These are phyloP conservation scores for Drosophila borborema DNA, from an alignment of 2,888 invertebrate species.

Conservation along the genomic window DNA sequence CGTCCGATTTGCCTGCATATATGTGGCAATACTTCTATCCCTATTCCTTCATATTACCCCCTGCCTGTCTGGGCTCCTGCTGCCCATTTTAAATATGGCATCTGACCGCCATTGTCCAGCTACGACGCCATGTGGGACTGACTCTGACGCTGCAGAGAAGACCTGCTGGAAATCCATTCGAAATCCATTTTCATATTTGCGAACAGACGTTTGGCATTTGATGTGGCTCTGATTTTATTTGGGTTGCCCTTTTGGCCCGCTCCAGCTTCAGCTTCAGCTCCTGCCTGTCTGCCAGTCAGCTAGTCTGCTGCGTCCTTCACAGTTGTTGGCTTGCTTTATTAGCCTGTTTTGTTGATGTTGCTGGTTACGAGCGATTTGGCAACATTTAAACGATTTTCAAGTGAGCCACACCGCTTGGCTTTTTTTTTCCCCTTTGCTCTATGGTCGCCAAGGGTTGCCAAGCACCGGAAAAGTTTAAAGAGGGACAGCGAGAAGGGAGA, in stretches of 20 bases:
- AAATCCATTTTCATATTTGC: constrained; percentile 61
- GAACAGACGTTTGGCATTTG: constrained; percentile 51
- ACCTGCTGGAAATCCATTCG: constrained; percentile 33
- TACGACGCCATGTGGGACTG: not conserved
- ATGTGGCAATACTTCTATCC: constrained; percentile 8
- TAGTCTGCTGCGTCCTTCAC: not conserved
- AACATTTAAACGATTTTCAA: constrained; percentile 52
- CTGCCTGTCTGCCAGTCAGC: not conserved
- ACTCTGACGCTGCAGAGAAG: not conserved
- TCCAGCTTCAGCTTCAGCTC: no score
- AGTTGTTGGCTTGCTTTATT: constrained; percentile 47
- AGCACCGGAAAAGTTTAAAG: not conserved
- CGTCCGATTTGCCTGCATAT: constrained; percentile 57
- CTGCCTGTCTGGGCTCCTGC: not conserved
- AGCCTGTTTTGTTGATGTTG: constrained; percentile 45
- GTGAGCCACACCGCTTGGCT: not conserved
- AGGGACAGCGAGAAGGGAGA: not conserved
- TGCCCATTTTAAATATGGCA: constrained; percentile 2
- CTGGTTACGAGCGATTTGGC: constrained; percentile 41
- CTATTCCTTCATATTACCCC: not conserved
- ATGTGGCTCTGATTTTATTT: constrained; percentile 68
- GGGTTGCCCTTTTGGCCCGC: constrained; percentile 34
- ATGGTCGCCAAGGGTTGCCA: constrained; percentile 7
- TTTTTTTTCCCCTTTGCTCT: not conserved
- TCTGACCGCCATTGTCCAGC: constrained; percentile 24